Conservation (phyloP, 2,797 vertebrate species). For the Hemibagrus guttatus region DNA sequence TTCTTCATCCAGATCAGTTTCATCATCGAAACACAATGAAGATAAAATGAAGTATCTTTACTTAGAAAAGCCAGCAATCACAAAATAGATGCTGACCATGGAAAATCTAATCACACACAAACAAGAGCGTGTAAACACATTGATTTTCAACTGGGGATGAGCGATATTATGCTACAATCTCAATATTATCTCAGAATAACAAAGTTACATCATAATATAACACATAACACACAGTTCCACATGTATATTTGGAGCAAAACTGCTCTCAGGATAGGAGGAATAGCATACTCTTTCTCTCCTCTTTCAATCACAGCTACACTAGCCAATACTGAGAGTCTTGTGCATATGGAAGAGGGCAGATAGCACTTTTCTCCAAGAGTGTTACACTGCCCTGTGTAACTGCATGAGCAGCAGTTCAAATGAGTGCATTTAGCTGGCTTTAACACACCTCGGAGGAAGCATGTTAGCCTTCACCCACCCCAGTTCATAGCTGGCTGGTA, state of each 20-base stretch:
- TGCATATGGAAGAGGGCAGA: neutral
- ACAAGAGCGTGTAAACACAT: conserved; percentile 38
- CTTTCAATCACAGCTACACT: neutral
- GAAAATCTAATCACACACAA: conserved; percentile 32
- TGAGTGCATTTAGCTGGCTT: neutral
- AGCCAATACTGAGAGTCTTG: neutral
- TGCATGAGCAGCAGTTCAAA: neutral
- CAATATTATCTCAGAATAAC: neutral
- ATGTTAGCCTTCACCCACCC: neutral
- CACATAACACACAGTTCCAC: no score
- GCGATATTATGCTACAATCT: conserved; percentile 2
- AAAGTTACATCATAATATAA: neutral
- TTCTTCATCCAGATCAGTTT: conserved; percentile 14
- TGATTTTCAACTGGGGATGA: neutral
- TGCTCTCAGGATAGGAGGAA: neutral
- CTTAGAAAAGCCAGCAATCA: neutral
- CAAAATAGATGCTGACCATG: neutral
- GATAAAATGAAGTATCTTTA: neutral
- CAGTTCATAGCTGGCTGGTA: neutral
- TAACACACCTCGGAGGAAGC: neutral
- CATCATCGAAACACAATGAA: neutral
- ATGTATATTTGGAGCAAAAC: neutral
- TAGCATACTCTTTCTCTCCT: neutral
- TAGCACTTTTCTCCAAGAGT: neutral
- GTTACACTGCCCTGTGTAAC: neutral